These are phyloP conservation scores for Apodemus agrarius DNA, from an alignment of 2,797 vertebrate species.

Conservation along the genomic window DNA sequence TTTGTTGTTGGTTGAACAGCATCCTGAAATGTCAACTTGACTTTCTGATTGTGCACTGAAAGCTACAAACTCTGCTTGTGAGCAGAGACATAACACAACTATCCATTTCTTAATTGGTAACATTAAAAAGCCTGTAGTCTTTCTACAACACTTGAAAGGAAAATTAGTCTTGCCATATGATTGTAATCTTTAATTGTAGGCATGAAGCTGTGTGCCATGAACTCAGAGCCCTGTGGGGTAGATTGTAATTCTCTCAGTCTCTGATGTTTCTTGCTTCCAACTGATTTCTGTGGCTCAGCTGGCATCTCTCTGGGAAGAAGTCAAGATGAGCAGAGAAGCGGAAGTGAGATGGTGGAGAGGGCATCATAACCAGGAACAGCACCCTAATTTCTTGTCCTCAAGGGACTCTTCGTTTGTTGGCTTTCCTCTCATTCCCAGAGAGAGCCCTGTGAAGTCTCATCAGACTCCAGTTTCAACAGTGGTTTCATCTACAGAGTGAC, in stretches of 20 bases:
- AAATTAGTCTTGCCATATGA: slow-evolving; percentile 34
- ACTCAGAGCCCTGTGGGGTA: background rate
- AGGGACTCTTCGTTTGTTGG: background rate
- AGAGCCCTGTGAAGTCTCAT: slow-evolving; percentile 15
- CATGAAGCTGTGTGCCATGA: background rate
- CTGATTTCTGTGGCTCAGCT: background rate
- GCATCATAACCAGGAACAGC: background rate
- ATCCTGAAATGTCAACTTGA: background rate
- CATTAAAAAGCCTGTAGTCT: background rate
- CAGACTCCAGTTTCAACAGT: slow-evolving; percentile 63
- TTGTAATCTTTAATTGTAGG: background rate
- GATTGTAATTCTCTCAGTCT: background rate
- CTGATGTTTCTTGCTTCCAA: background rate
- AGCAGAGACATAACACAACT: background rate
- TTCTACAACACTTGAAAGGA: background rate
- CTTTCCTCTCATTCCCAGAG: slow-evolving; percentile 34
- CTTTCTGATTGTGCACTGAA: background rate
- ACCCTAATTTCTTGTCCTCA: slow-evolving; percentile 1
- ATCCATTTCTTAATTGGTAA: background rate
- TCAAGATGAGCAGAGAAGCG: slow-evolving; percentile 4
- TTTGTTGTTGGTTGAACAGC: background rate
- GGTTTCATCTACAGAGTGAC: slow-evolving; percentile 57
- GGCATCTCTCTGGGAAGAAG: background rate
- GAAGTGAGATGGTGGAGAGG: background rate
- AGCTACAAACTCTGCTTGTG: background rate